Evolutionary conservation across 2,888 invertebrate species (phyloP).

Genomic region (Chymomyza fuscimana): DNA sequence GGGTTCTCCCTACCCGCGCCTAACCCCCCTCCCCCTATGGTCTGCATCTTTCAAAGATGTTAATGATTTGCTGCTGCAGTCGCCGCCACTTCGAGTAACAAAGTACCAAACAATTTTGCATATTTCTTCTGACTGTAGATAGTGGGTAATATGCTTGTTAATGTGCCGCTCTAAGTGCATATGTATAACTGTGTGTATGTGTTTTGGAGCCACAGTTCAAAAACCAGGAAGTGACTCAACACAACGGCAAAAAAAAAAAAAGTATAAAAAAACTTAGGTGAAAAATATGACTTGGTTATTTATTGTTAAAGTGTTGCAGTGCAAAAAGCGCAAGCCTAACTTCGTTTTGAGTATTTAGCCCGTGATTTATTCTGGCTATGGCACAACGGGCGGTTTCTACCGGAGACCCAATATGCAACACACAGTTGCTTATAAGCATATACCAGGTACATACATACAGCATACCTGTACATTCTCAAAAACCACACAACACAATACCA

Average conservation of each 20-base stretch:
- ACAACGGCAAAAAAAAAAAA: conserved; percentile 19
- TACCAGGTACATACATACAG: too few relatives aligned
- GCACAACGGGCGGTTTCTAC: conserved; percentile 56
- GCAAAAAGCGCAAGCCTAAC: conserved; percentile 62
- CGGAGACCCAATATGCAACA: background rate
- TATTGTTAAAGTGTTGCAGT: conserved; percentile 74
- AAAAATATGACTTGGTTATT: conserved; percentile 74
- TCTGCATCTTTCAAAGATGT: conserved; percentile 59
- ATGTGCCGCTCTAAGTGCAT: conserved; percentile 56
- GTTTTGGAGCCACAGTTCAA: conserved; percentile 52
- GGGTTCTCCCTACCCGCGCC: conserved; percentile 10
- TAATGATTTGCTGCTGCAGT: conserved; percentile 66
- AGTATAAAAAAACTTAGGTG: conserved; percentile 52
- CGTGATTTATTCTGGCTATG: conserved; percentile 62
- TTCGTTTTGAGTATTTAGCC: conserved; percentile 71
- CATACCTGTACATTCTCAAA: background rate
- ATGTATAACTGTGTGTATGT: conserved; percentile 14
- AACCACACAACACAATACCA: background rate
- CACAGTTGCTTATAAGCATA: background rate
- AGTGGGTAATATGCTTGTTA: conserved; percentile 72
- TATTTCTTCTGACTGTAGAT: conserved; percentile 64
- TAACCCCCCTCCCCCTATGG: conserved; percentile 15
- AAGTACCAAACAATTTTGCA: conserved; percentile 62
- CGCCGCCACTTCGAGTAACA: conserved; percentile 14
- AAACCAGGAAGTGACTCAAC: conserved; percentile 74